Percentiles rank a stretch among this genome's conserved stretches.
Evolutionary conservation across 2,888 invertebrate genomes (phyloP).

Genomic region (Synanthedon tipuliformis): DNA sequence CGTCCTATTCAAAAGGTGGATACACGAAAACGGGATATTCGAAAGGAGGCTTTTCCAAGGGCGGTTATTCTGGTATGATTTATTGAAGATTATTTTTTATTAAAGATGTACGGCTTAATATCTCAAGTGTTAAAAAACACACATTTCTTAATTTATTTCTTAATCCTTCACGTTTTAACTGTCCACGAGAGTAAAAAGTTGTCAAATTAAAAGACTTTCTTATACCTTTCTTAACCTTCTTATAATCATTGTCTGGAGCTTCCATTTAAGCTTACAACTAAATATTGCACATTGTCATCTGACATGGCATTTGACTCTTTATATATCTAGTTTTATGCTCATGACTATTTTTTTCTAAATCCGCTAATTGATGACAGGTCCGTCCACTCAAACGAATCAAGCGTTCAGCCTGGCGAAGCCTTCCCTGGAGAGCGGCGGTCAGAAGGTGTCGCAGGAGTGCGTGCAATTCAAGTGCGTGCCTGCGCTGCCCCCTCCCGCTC

Average conservation of each 20-base stretch:
- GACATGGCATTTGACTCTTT: neutral
- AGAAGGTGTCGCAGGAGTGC: slow-evolving; percentile 36
- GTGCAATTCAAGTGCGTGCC: slow-evolving; percentile 69
- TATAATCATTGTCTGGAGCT: too few relatives aligned
- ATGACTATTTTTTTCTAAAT: neutral
- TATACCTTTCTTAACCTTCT: too few relatives aligned
- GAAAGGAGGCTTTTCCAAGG: neutral
- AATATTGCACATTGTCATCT: neutral
- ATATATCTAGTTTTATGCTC: neutral
- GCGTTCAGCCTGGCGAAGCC: slow-evolving; percentile 49
- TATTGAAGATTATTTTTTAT: neutral
- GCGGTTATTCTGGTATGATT: neutral
- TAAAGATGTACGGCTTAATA: neutral
- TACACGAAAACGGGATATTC: neutral
- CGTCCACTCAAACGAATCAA: slow-evolving; percentile 27
- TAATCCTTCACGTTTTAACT: too few relatives aligned
- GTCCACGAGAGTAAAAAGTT: too few relatives aligned
- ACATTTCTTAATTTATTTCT: too few relatives aligned
- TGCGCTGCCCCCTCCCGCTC: slow-evolving; percentile 51
- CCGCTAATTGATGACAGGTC: neutral
- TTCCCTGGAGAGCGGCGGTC: slow-evolving; percentile 8
- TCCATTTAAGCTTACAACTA: too few relatives aligned
- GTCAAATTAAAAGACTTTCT: too few relatives aligned
- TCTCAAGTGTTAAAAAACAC: neutral
- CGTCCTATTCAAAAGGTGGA: slow-evolving; percentile 24